phyloP scores from a whole-genome alignment of 2,888 invertebrate genomes.

The Ferdinandea cuprea region DNA sequence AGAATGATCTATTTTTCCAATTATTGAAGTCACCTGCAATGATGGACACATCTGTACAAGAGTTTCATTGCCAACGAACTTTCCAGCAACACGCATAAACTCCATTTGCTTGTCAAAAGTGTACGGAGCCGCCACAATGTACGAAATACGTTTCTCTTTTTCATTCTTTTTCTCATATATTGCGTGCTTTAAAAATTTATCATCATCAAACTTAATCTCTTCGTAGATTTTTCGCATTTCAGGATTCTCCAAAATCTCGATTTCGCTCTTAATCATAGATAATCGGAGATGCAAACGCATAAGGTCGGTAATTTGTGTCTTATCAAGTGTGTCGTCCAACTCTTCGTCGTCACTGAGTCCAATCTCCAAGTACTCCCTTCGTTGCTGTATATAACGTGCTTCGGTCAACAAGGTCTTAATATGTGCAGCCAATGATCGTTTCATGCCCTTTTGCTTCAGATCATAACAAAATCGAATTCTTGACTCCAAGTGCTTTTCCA shows the following conservation, averaged over 20 bases:
- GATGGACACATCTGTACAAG: constrained; percentile 83
- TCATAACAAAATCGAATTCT: constrained; percentile 85
- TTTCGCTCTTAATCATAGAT: constrained; percentile 85
- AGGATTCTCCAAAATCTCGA: constrained; percentile 86
- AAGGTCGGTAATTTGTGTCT: constrained; percentile 83
- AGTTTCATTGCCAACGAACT: constrained; percentile 80
- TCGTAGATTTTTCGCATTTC: constrained; percentile 84
- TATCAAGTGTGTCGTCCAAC: constrained; percentile 79
- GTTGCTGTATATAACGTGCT: constrained; percentile 84
- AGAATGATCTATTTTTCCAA: no score
- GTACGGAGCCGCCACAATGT: constrained; percentile 83
- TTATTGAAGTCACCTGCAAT: constrained; percentile 76
- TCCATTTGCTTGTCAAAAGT: constrained; percentile 83
- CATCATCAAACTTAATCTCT: constrained; percentile 78
- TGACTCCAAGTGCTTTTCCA: constrained; percentile 84
- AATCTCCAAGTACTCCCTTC: constrained; percentile 83
- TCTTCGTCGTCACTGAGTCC: constrained; percentile 81
- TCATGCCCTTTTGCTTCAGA: constrained; percentile 84
- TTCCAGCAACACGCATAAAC: constrained; percentile 82
- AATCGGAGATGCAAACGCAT: constrained; percentile 85
- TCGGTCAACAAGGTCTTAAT: constrained; percentile 84
- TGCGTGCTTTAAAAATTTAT: constrained; percentile 45
- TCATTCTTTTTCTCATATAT: constrained; percentile 32
- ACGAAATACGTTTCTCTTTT: constrained; percentile 76
- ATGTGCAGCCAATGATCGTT: constrained; percentile 84